Evolutionary conservation across 1,140 invertebrate genomes (phyloP), one percentile per base, ranked within the genome.

Genomic region (Trichonephila inaurata): DNA sequence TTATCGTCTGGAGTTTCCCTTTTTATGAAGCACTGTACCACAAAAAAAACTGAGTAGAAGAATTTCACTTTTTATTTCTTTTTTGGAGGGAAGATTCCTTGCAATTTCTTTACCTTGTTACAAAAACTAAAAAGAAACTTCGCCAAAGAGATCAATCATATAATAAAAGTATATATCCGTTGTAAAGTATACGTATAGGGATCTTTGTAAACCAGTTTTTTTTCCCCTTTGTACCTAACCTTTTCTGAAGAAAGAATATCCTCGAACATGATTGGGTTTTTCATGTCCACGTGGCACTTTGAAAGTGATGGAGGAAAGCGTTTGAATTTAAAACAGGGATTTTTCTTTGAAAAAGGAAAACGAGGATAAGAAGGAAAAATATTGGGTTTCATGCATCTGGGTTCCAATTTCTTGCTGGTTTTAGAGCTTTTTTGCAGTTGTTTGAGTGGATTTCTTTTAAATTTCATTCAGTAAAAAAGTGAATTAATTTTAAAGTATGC

Each of bases 121-220:
- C 28, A 18, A 77, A 19, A 77, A 72, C 24, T 16, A 40, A 77
- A 77, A 16, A 77, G 16, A 77, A 14, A 14, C 10, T 33, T 18
- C 24, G 1, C 7, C 12, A 77, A 40, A 77, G 33, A 77, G 72
- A 77, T 77, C 72, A 24, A 77, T 77, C 72, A 77, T 77, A 40
- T 33, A 77, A 77, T 77, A 77, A 77, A 77, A 77, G 33, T 77
- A 77, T 77, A 77, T 77, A 77, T 77, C 28, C 72, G 28, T 40
- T 40, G 28, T 18, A 77, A 77, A 18, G 72, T 77, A 77, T 28
- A 40, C 28, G 72, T 77, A 77, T 8, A 18, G 28, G 72, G 18
- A 40, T 33, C 33, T 77, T 33, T 51, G 51, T 51, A 51, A 51
- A 51, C 51, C 24, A 40, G 28, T 40, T 28, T 69, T 69, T 69